Conservation (phyloP, 2,113 vertebrate species). For the Dromas ardeola region DNA sequence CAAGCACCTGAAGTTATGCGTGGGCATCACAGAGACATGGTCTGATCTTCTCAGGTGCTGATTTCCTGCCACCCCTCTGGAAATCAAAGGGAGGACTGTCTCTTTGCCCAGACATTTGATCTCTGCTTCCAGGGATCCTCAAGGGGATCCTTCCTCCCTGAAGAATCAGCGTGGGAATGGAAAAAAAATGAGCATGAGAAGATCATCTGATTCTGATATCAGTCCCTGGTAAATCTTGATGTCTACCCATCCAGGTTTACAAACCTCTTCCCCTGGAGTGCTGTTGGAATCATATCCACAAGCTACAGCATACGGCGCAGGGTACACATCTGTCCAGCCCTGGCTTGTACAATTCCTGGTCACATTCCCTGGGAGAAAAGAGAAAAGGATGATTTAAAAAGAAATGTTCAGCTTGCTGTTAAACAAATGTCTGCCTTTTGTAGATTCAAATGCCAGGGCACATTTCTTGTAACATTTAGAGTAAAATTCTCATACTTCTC, state of each 20-base stretch:
- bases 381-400: neutral
- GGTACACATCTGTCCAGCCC: conserved; percentile 87
- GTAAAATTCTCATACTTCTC: neutral
- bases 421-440: neutral
- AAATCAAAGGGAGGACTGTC: neutral
- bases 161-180: neutral
- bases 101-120: neutral
- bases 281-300: conserved; percentile 84
- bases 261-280: conserved; percentile 80
- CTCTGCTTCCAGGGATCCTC: neutral
- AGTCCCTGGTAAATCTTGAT: neutral
- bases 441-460: neutral
- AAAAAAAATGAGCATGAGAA: neutral
- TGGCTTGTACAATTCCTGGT: conserved; percentile 87
- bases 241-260: neutral
- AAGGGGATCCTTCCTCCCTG: neutral
- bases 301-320: conserved; percentile 76
- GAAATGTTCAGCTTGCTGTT: neutral
- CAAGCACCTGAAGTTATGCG: neutral
- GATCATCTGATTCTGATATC: fast-evolving
- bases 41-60: neutral
- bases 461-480: neutral
- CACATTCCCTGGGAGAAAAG: conserved; percentile 82
- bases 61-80: neutral
- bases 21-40: neutral